Base-by-base conservation (phyloP, 2,113 vertebrate genomes). In the Orycteropus afer region DNA sequence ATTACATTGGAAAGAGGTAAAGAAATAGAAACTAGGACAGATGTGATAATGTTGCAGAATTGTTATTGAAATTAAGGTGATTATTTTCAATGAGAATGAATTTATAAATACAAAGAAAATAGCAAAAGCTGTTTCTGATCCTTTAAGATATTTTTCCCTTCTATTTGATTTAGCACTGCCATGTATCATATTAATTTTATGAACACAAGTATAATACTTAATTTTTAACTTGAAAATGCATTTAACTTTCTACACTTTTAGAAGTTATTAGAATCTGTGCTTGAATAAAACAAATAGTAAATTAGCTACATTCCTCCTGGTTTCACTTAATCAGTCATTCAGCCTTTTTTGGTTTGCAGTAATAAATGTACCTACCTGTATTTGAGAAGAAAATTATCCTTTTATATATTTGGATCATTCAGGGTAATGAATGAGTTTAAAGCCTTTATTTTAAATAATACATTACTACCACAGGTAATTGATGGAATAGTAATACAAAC, bases 161-260 rank as follows among this genome's bases (percentile, higher is more conserved):
- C 49, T 79, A 17, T 88, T 96, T 88, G 79, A 45, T 47, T 87
- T 93, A 80, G 32, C 59, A 77, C 32, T n/a, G 8, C n/a, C 22
- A 17, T 86, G 27, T 4, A 69, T 65, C 71, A 76, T 59, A 80
- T 37, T 57, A 89, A 87, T n/a, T 82, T 91, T 76, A 76, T 34
- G 47, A 96, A 91, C n/a, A 88, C 6, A 93, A 77, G 15, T 93
- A 88, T 83, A 83, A 87, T 82, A 63, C 7, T 65, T 45, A 32
- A 59, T 25, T 76, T 93, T 94, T 82, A 71, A 74, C 88, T 95
- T 96, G 87, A 91, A 97, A 94, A 59, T 80, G 53, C 40, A 32
- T 86, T 96, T 93, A 80, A 83, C 42, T 63, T 95, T 94, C 42
- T 82, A 7, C 55, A 76, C 42, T 85, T 96, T 51, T 55, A 84